Evolutionary conservation across 2,113 vertebrate species (phyloP), one percentile per base, ranked within the genome.

Genomic region (Panthera tigris): DNA sequence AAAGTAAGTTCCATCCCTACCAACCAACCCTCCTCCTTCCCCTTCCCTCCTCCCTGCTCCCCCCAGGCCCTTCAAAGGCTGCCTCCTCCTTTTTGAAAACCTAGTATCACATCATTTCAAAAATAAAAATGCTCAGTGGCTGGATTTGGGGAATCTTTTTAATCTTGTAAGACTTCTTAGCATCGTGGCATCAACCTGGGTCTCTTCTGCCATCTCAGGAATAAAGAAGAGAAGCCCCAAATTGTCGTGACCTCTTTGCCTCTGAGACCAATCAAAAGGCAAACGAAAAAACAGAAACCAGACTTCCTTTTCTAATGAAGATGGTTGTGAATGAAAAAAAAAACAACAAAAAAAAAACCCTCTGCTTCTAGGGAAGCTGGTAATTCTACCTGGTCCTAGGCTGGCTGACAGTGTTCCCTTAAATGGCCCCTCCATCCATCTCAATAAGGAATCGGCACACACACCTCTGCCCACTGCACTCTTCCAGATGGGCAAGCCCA

Each of bases 401-500:
- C 39, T 10, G 65, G 69, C 39, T 36, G n/a, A 69, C 41, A 36
- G 11, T 25, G 21, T 27, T 55, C 71, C 93, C 79, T 36, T 18
- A 2, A 36, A 50, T 1, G 3, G 23, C 48, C 36, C 7, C 48
- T 45, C 66, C 69, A 92, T 95, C 88, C 84, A 88, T 48, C 96
- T 96, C 93, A 45, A 27, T 71, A 50, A 93, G 73, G 27, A 27
- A 39, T 15, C 71, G 21, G 63, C 68, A 41, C 31, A 48, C 45
- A 48, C n/a, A 8, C 7, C 79, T 68, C 76, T 79, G 69, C 68
- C 89, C 14, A 19, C 55, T 36, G 29, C 57, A 36, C 33, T 29
- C 84, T 65, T 76, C 69, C 88, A 88, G 86, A 92, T 55, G 80
- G 90, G 39, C 33, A 33, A 95, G 91, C n/a, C 48, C 50, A 19